A percentile compares a stretch with the other conserved stretches of the same genome.
These are phyloP conservation scores for Aplidium turbinatum DNA, from an alignment of 23 tunicate species.

Conservation along the genomic window DNA sequence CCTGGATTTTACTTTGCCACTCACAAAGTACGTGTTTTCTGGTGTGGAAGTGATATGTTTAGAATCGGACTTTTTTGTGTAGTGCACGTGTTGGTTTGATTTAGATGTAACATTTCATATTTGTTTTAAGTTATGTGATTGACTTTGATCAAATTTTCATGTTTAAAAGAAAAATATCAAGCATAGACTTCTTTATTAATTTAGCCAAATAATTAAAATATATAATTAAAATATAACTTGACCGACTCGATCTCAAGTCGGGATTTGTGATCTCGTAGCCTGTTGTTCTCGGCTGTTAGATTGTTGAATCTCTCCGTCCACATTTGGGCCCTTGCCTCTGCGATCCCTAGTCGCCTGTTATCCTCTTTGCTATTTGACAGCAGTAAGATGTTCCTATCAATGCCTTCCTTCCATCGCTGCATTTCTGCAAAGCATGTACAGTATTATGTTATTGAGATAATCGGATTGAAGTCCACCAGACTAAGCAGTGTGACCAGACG, in stretches of 20 bases:
- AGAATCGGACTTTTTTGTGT: no score
- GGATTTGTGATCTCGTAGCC: constrained; percentile 45
- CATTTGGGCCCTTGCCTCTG: constrained; percentile 38
- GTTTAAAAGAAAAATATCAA: no score
- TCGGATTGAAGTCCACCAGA: no score
- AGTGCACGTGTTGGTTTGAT: neutral
- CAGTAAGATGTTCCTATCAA: constrained; percentile 34
- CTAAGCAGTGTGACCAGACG: no score
- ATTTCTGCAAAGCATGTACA: constrained; percentile 58
- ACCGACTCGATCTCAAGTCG: constrained; percentile 47
- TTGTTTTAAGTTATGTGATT: neutral
- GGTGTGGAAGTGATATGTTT: no score
- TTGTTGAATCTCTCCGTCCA: constrained; percentile 14
- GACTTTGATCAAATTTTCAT: no score
- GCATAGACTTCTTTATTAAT: no score
- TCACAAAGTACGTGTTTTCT: no score
- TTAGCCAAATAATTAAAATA: neutral
- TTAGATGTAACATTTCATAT: neutral
- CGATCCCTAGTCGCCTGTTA: constrained; percentile 43
- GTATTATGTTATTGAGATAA: no score
- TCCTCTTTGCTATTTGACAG: constrained; percentile 50
- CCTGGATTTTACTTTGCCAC: no score
- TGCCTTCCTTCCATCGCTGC: constrained; percentile 41
- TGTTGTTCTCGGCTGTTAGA: constrained; percentile 32
- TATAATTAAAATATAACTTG: neutral